phyloP scores from a whole-genome alignment of 2,797 vertebrate genomes.

The Odontamblyopus rebecca region DNA sequence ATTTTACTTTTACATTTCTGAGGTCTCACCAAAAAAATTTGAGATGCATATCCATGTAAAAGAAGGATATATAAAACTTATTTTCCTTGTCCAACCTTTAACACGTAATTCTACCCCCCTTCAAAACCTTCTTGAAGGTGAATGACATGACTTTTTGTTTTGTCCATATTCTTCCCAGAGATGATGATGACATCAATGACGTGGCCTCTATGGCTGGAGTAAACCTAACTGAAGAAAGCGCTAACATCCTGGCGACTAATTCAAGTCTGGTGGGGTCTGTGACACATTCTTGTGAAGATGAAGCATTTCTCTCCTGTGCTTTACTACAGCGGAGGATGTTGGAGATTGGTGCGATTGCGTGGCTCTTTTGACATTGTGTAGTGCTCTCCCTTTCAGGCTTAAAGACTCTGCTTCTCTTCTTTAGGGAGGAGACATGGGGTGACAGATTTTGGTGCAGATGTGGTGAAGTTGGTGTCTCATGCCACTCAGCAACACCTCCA shows the following conservation, averaged over 20 bases:
- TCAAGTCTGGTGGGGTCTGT: conserved; percentile 91
- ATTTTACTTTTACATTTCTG: neutral
- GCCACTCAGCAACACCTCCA: conserved; percentile 91
- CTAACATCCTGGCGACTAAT: conserved; percentile 93
- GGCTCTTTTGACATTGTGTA: neutral
- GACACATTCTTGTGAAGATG: conserved; percentile 94
- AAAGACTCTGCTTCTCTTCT: conserved; percentile 13
- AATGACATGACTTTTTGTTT: neutral
- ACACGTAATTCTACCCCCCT: neutral
- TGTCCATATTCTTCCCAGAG: conserved; percentile 71
- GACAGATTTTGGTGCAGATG: conserved; percentile 89
- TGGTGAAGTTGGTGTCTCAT: conserved; percentile 91
- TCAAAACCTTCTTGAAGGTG: neutral
- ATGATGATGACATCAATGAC: conserved; percentile 97
- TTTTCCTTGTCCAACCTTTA: neutral
- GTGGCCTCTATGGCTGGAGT: conserved; percentile 98
- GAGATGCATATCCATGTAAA: neutral
- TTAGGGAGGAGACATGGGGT: conserved; percentile 90
- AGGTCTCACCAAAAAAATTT: neutral
- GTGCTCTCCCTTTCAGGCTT: neutral
- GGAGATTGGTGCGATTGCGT: conserved; percentile 84
- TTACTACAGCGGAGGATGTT: conserved; percentile 89
- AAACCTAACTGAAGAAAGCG: conserved; percentile 94
- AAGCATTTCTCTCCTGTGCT: conserved; percentile 87
- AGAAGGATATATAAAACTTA: neutral